Base-by-base conservation (phyloP, 2,113 vertebrate species). In the Gopherus evgoodei region DNA sequence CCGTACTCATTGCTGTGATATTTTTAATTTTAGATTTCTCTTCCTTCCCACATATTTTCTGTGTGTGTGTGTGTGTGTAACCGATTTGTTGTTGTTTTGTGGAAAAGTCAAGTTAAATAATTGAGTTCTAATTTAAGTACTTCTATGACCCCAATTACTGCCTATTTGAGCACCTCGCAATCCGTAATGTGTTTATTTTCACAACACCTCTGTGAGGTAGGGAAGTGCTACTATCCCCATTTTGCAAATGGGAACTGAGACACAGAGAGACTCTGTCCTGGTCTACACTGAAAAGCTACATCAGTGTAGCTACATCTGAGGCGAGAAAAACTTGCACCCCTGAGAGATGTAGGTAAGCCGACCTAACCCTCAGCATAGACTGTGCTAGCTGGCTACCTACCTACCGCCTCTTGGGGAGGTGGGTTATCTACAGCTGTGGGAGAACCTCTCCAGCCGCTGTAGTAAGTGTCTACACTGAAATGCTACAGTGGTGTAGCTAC, bases 61-160 rank as follows among this genome's bases (percentile, higher is more conserved):
- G 6, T 19, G 5, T 42, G 4, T 21, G 2, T 88, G 83, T 16
- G 62, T 52, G 8, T 16, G 4, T 38, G 3, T 25, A 21, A 38
- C 8, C 4, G 7, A 69, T 69, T 35, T 0, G 3, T 1, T 87
- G 92, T 90, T 44, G 2, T 76, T 9, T 0, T 0, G 75, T 14
- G 31, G 2, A 5, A 81, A 83, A 17, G 5, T 90, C 49, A 90
- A 11, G 29, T 57, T 53, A 90, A 86, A 8, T 42, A 72, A 35
- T 3, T 56, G 25, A 87, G 22, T 78, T 62, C 27, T 62, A 31
- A 31, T 69, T 69, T 69, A 69, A 69, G 17, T 69, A 69, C 17
- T n/a, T 69, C 35, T 78, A 16, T 9, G 22, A 50, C 5, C 13
- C 80, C 10, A 53, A 1, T 0, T 0, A 31, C 62, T 92, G 52